Evolutionary conservation across 2,888 invertebrate species (phyloP), one percentile per base, ranked within the genome.

Genomic region (Papilio gigon): DNA sequence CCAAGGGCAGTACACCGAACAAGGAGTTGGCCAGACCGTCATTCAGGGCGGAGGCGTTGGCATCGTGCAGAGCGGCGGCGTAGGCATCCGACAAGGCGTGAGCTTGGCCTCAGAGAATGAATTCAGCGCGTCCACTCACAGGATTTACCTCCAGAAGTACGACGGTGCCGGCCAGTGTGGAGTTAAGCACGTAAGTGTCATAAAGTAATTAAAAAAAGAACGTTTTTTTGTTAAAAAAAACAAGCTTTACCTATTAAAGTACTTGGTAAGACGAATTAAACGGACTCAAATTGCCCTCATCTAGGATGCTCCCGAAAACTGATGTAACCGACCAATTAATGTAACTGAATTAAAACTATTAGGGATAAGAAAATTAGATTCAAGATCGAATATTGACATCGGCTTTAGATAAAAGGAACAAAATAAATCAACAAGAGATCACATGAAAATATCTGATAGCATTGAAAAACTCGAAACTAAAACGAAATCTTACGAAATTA

Each of bases 101-200:
- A 81, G 81, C 9, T 72, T 76, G 17, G 80, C 78, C 33, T 80
- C 81, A 0, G 86, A 87, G 68, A 85, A 86, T 56, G 85, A 87
- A 1, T 84, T 79, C 72, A 81, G 82, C 8, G 87, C 83, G 59
- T 84, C 85, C 0, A 76, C 79, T 0, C 80, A 82, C 47, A 79
- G 90, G 33, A 86, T 90, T 11, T 85, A 84, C 79, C 70, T 90
- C 59, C 75, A 78, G 65, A 79, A 75, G 61, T 89, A 86, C 75
- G 81, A 77, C 53, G 89, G 82, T 0, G 77, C 75, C 1, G 89
- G 88, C 9, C 83, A 89, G 22, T 91, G 91, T 70, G 91, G 91
- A 33, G 20, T 85, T 0, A 71, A 84, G n/a, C 88, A 90, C 71
- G 91, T 91, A 73, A 90, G 90, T 89, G 66, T 17, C 22, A 56